Percentiles rank a stretch among this genome's conserved stretches.
phyloP scores from a whole-genome alignment of 2,797 vertebrate species.

The Champsocephalus gunnari region DNA sequence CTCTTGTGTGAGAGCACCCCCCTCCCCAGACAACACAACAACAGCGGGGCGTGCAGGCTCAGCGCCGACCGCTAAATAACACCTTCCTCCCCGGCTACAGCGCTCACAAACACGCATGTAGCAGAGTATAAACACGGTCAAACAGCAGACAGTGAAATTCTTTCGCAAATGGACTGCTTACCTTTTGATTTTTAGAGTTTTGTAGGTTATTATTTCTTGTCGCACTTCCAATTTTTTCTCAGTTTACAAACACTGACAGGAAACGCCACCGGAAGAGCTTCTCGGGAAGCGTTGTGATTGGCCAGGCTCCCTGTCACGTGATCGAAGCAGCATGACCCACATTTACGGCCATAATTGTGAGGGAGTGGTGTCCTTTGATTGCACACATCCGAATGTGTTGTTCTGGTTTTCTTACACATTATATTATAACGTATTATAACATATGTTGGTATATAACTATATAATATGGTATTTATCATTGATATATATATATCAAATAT shows the following conservation, averaged over 20 bases:
- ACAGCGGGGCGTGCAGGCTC: slow-evolving; percentile 80
- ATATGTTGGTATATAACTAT: too few species aligned
- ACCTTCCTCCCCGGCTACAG: slow-evolving; percentile 31
- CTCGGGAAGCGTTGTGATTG: slow-evolving; percentile 70
- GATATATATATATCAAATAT: too few species aligned
- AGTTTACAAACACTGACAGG: slow-evolving; percentile 91
- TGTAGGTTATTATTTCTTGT: slow-evolving; percentile 74
- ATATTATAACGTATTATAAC: too few species aligned
- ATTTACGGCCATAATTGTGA: slow-evolving; percentile 67
- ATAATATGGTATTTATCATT: too few species aligned
- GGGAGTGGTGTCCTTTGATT: slow-evolving; percentile 10
- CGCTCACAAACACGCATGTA: neutral
- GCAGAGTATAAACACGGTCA: neutral
- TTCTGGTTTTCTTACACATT: neutral
- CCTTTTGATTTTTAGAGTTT: slow-evolving; percentile 69
- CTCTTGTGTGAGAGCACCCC: slow-evolving; percentile 63
- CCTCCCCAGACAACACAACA: slow-evolving; percentile 79
- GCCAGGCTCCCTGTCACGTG: slow-evolving; percentile 58
- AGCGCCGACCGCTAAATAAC: slow-evolving; percentile 67
- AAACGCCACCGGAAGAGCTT: slow-evolving; percentile 87
- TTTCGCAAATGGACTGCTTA: slow-evolving; percentile 57
- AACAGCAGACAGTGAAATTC: neutral
- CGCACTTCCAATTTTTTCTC: slow-evolving; percentile 84
- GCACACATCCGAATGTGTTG: neutral
- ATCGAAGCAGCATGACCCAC: slow-evolving; percentile 8